A percentile compares a stretch with the other conserved stretches of the same genome.
These are phyloP conservation scores for Botrylloides violaceus DNA, from an alignment of 23 tunicate genomes.

Conservation along the genomic window DNA sequence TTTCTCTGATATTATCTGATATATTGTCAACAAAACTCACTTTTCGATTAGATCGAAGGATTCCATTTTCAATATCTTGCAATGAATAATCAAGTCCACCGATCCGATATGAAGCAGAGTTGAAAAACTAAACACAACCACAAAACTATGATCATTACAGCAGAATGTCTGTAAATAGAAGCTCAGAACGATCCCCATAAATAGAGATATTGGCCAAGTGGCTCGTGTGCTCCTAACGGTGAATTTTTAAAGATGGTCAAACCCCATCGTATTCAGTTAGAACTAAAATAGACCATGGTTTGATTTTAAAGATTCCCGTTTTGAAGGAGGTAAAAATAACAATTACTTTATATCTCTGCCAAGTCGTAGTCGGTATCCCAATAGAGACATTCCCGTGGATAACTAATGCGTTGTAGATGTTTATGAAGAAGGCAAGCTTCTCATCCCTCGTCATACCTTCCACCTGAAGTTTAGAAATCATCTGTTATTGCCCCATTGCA, in stretches of 20 bases:
- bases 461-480: too few species aligned
- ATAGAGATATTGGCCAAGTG: too few species aligned
- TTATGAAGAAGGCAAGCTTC: slow-evolving; percentile 82
- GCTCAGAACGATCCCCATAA: too few species aligned
- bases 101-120: slow-evolving; percentile 50
- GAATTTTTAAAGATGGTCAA: too few species aligned
- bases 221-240: too few species aligned
- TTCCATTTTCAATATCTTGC: slow-evolving; percentile 95
- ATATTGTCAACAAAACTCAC: slow-evolving; percentile 19
- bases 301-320: too few species aligned
- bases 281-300: too few species aligned
- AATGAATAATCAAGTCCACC: slow-evolving; percentile 63
- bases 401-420: slow-evolving; percentile 92
- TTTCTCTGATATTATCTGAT: too few species aligned
- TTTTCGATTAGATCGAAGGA: slow-evolving; percentile 77
- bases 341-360: slow-evolving; percentile 52
- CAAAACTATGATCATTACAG: too few species aligned
- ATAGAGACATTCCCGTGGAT: slow-evolving; percentile 59
- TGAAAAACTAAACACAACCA: slow-evolving; percentile 73
- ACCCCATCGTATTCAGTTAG: too few species aligned
- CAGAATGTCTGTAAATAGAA: too few species aligned
- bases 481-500: too few species aligned
- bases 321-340: neutral
- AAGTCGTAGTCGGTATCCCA: slow-evolving; percentile 48
- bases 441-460: slow-evolving; percentile 46